Evolutionary conservation across 2,113 vertebrate genomes (phyloP), one percentile per base, ranked within the genome.

Genomic region (Pao palembangensis): DNA sequence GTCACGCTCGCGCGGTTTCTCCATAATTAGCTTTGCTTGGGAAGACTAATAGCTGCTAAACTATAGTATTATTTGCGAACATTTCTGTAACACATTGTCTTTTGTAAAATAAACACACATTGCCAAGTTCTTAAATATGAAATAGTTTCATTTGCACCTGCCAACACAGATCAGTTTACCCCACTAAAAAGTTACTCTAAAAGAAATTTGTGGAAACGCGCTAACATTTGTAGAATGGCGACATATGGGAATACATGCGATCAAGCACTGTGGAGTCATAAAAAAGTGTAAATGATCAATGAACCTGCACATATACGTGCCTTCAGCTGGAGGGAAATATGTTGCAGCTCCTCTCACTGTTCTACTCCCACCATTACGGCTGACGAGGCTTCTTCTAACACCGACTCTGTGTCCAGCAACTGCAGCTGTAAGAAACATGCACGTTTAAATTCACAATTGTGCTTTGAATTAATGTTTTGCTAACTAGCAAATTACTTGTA

Each of bases 361-460:
- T 76, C 53, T 43, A 0, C 20, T 48, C 12, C 43, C 20, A 48
- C 58, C n/a, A 6, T 19, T 5, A 68, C 54, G 17, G 56, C 34
- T 53, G 71, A 73, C 55, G 71, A 48, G 8, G 86, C 72, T 42
- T 87, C 82, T 69, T 41, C 66, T 64, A 83, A 70, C 41, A 83
- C 79, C 49, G 20, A 43, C 64, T 79, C 34, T n/a, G 91, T 83
- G 66, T 98, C 88, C 11, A 81, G 64, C 51, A 99, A 71, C 49
- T 89, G 78, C 17, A 95, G 49, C 96, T 99, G 59, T 10, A 47
- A 49, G 14, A 67, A 71, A 48, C 38, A 16, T n/a, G 55, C 13
- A 51, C 20, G 13, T 67, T 67, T 53, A 18, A 61, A 49, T 64
- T 0, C 19, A 25, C 6, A 59, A 13, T 42, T 55, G 13, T 69